Base-by-base conservation (phyloP, 2,888 invertebrate species). In the Rotaria magnacalcarata region DNA sequence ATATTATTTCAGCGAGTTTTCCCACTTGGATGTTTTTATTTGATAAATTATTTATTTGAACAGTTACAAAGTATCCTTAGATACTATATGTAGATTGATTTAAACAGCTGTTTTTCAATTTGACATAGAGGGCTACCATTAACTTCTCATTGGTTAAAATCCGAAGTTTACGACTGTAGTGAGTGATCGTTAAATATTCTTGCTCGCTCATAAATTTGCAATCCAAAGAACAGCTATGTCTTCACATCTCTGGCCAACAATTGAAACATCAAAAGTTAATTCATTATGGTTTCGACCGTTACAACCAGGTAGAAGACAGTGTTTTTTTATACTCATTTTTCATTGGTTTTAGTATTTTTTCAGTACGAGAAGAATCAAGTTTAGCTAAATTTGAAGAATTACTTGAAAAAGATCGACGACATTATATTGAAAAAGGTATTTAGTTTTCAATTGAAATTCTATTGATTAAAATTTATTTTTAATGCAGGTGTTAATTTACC, bases 271-370 rank as follows among this genome's bases (percentile, higher is more conserved):
- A 14, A 43, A 47, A 80, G 80, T 80, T 24, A 80, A 43, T 80
- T 80, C 47, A 47, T 47, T 43, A n/a, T 80, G 80, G 80, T 80
- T 47, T 80, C 80, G 80, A n/a, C 80, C 80, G n/a, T 80, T 80
- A n/a, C 80, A 80, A n/a, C 47, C 80, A 16, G 14, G 80, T 80
- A 56, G 56, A 24, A 56, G 24, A 56, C 0, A 7, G 34, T n/a
- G 19, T 27, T 60, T n/a, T n/a, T 4, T 27, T 8, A 4, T 24
- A 0, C 14, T 0, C 11, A 6, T 27, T 27, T 27, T 3, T 27
- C 7, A 52, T 16, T 52, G 14, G 14, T 52, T 14, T n/a, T 1
- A 10, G n/a, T 21, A 4, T 47, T n/a, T 47, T 80, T n/a, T n/a
- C 8, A 80, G 80, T 10, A 4, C 43, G 47, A 80, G 80, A 80